Conservation (phyloP, 1,140 invertebrate species). For the Holcopasites calliopsidis region DNA sequence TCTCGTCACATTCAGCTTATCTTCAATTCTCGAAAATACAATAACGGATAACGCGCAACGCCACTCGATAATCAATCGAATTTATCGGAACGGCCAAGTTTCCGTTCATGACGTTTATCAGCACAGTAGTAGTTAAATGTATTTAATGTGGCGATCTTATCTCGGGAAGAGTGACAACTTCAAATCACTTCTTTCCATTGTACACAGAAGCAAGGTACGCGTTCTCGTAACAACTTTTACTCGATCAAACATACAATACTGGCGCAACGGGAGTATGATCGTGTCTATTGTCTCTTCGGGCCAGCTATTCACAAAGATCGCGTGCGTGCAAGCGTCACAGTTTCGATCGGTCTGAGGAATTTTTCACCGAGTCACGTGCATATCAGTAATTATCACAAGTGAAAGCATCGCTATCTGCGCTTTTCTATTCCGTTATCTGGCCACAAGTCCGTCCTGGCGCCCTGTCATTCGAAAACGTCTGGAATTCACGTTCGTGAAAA, state of each 20-base stretch:
- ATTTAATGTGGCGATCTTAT: not conserved
- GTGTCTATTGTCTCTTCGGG: no score
- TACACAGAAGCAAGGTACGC: no score
- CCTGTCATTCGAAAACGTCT: slow-evolving; percentile 79
- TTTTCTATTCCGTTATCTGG: slow-evolving; percentile 35
- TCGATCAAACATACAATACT: no score
- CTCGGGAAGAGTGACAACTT: no score
- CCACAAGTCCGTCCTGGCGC: slow-evolving; percentile 68
- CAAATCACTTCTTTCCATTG: no score
- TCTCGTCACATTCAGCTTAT: not conserved
- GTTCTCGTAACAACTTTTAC: no score
- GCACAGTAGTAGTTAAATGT: no score
- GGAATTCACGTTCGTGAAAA: slow-evolving; percentile 86
- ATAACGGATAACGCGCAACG: no score
- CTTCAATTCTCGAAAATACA: not conserved
- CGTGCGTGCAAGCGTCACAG: no score
- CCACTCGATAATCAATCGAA: not conserved
- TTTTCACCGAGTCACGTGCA: not conserved
- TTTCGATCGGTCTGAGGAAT: not conserved
- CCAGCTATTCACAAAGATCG: no score
- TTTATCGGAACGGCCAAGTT: not conserved
- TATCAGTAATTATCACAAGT: not conserved
- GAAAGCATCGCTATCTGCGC: not conserved
- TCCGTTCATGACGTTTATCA: not conserved
- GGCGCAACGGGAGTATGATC: no score